Conservation (phyloP, 2,113 vertebrate genomes). For the Anoplopoma fimbria region DNA sequence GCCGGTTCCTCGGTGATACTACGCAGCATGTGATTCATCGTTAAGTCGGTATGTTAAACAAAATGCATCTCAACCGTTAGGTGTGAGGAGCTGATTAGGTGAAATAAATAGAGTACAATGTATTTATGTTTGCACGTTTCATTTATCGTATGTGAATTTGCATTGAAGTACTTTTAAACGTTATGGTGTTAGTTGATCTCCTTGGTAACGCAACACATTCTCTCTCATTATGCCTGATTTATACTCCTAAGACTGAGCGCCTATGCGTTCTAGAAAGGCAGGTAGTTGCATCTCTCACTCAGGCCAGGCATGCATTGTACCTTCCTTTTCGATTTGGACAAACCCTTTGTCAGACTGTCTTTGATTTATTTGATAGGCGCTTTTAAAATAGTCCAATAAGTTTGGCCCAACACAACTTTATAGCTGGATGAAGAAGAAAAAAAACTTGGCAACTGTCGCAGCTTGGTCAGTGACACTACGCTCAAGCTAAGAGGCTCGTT, state of each 20-base stretch:
- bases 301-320: too few species aligned
- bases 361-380: background rate
- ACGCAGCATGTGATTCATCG: background rate
- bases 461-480: too few species aligned
- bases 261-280: too few species aligned
- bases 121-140: background rate
- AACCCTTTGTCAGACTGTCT: background rate
- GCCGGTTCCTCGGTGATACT: background rate
- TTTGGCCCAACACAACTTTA: background rate
- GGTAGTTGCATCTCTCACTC: too few species aligned
- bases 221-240: too few species aligned
- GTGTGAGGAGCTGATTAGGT: background rate
- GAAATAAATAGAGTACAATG: slow-evolving; percentile 1
- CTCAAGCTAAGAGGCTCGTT: too few species aligned
- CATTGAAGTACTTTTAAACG: background rate
- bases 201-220: background rate
- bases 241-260: too few species aligned
- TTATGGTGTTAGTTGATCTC: background rate
- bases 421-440: background rate
- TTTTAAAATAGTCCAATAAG: background rate
- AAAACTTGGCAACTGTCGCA: too few species aligned
- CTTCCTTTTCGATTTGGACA: too few species aligned
- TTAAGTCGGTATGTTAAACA: background rate
- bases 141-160: background rate
- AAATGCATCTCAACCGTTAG: background rate